These are phyloP conservation scores for Chitala chitala DNA, from an alignment of 2,113 vertebrate species.

Conservation along the genomic window DNA sequence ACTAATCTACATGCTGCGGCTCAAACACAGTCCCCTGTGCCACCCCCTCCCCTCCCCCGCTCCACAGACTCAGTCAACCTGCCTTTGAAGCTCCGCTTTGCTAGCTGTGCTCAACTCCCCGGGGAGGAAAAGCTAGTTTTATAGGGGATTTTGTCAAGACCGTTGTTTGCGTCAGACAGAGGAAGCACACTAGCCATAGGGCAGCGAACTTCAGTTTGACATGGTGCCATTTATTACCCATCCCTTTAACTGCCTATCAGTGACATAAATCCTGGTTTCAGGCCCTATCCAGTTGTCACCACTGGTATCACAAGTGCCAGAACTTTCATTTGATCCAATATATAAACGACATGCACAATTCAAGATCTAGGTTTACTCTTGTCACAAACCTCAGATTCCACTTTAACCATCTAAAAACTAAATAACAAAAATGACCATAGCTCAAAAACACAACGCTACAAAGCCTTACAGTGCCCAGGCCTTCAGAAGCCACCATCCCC, in stretches of 20 bases:
- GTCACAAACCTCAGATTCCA: too few species aligned
- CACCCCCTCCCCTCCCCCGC: conserved; percentile 41
- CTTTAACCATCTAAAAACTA: neutral
- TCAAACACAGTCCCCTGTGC: conserved; percentile 40
- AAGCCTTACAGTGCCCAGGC: too few species aligned
- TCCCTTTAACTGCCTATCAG: neutral
- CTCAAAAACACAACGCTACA: too few species aligned
- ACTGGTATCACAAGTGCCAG: neutral
- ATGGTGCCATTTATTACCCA: neutral
- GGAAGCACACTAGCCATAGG: conserved; percentile 34
- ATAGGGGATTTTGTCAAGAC: conserved; percentile 39
- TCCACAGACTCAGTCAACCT: conserved; percentile 27
- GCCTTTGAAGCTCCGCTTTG: conserved; percentile 55
- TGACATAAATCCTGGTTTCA: neutral
- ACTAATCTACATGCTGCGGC: conserved; percentile 48
- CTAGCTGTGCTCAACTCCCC: conserved; percentile 43
- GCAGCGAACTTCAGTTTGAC: neutral
- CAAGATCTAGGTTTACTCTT: too few species aligned
- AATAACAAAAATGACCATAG: neutral
- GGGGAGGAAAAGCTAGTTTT: conserved; percentile 28
- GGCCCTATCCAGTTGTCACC: neutral
- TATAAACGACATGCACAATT: too few species aligned
- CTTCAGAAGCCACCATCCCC: conserved; percentile 36
- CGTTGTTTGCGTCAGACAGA: conserved; percentile 39
- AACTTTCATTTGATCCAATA: neutral